These are phyloP conservation scores for Pomatorhinus ruficollis DNA, from an alignment of 2,113 vertebrate species.

Conservation along the genomic window DNA sequence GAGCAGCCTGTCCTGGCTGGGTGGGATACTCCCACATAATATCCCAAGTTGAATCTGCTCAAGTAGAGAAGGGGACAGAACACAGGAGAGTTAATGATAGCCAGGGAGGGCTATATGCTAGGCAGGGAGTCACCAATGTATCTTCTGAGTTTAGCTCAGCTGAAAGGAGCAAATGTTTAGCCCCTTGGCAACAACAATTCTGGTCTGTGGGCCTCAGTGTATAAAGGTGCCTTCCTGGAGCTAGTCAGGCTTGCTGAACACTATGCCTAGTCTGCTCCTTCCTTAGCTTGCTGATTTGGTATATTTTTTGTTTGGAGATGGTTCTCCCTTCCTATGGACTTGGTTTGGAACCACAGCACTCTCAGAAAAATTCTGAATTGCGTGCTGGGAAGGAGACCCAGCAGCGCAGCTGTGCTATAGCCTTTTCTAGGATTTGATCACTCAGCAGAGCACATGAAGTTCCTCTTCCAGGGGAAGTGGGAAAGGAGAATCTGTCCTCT, in stretches of 20 bases:
- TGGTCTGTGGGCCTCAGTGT: not conserved
- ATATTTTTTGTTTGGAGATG: not conserved
- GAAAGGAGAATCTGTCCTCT: not conserved
- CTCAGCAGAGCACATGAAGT: fast-evolving
- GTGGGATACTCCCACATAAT: not conserved
- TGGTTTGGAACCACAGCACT: not conserved
- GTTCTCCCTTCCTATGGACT: not conserved
- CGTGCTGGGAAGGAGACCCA: not conserved
- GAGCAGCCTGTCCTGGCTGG: not conserved
- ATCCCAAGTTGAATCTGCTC: not conserved
- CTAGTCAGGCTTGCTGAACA: not conserved
- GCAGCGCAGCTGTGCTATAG: not conserved
- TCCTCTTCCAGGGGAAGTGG: not conserved
- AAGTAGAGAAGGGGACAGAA: not conserved
- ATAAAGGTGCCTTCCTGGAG: not conserved
- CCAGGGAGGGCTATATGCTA: not conserved
- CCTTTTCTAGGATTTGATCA: not conserved
- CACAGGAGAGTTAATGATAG: not conserved
- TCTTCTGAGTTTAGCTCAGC: not conserved
- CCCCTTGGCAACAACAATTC: not conserved
- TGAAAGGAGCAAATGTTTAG: not conserved
- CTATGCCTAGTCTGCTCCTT: not conserved
- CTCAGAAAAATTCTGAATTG: not conserved
- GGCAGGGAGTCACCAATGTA: not conserved
- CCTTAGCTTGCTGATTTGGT: not conserved